Evolutionary conservation across 1,140 invertebrate species (phyloP).

Genomic region (Heliconius melpomene): DNA sequence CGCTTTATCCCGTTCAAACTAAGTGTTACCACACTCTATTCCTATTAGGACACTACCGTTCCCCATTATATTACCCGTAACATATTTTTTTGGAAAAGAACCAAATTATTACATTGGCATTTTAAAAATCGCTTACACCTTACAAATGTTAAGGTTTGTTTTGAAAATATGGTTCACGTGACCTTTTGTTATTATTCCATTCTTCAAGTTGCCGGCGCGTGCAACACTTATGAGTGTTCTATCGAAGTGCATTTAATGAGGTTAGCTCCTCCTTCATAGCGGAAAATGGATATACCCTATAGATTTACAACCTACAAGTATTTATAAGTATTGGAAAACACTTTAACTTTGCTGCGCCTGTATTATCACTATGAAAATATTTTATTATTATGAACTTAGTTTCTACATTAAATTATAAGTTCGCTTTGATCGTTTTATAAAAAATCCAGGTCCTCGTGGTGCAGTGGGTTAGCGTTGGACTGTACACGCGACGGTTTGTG

Average conservation of each 20-base stretch:
- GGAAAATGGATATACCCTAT: conserved; percentile 14
- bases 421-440: too few relatives aligned
- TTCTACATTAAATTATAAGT: neutral
- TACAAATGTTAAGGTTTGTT: conserved; percentile 24
- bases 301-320: conserved; percentile 6
- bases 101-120: neutral
- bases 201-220: conserved; percentile 16
- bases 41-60: too few relatives aligned
- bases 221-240: conserved; percentile 21
- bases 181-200: conserved; percentile 24
- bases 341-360: neutral
- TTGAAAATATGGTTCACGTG: conserved; percentile 24
- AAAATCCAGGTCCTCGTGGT: too few relatives aligned
- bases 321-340: neutral
- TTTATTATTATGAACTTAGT: neutral
- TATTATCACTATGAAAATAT: neutral
- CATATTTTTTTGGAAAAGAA: neutral
- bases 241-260: conserved; percentile 25
- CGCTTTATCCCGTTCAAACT: too few relatives aligned
- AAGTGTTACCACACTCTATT: too few relatives aligned
- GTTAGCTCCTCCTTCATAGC: conserved; percentile 21
- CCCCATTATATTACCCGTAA: too few relatives aligned
- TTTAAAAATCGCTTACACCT: conserved; percentile 5
- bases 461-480: too few relatives aligned
- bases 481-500: too few relatives aligned